Conservation (phyloP, 2,888 invertebrate genomes). For the Strigamia crassipes region DNA sequence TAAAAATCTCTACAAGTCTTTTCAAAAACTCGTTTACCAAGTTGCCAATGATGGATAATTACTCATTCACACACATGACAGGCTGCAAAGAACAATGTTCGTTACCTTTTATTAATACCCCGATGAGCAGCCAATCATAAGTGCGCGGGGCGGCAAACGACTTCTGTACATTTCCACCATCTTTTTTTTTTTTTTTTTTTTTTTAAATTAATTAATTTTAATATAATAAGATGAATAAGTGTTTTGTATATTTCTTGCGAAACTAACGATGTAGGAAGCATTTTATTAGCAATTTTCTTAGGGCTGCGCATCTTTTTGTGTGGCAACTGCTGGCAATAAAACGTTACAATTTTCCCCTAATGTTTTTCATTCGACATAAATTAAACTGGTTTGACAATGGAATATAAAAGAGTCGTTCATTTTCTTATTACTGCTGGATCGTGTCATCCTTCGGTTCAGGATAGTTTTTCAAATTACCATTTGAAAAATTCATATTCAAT, state of each 20-base stretch:
- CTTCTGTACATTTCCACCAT: too few relatives aligned
- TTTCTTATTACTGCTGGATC: not conserved
- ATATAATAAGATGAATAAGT: too few relatives aligned
- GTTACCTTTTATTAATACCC: slow-evolving; percentile 15
- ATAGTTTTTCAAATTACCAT: slow-evolving; percentile 13
- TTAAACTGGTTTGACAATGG: slow-evolving; percentile 8
- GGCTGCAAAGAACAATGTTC: not conserved
- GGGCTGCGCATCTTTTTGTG: not conserved
- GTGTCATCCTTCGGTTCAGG: not conserved
- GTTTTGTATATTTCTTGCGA: too few relatives aligned
- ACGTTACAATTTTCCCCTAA: slow-evolving; percentile 5
- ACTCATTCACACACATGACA: slow-evolving; percentile 10
- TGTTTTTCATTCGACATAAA: slow-evolving; percentile 18
- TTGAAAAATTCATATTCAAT: slow-evolving; percentile 3
- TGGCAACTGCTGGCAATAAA: not conserved
- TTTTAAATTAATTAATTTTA: too few relatives aligned
- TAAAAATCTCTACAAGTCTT: not conserved
- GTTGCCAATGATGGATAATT: slow-evolving; percentile 1
- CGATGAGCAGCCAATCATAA: slow-evolving; percentile 11
- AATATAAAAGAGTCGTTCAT: slow-evolving; percentile 2
- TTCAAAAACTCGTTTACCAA: slow-evolving; percentile 14
- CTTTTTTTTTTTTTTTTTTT: not conserved
- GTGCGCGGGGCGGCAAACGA: not conserved
- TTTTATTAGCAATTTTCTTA: slow-evolving; percentile 11
- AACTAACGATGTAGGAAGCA: not conserved